Evolutionary conservation across 2,888 invertebrate species (phyloP), one percentile per base, ranked within the genome.

Genomic region (Cremastinae sp.): DNA sequence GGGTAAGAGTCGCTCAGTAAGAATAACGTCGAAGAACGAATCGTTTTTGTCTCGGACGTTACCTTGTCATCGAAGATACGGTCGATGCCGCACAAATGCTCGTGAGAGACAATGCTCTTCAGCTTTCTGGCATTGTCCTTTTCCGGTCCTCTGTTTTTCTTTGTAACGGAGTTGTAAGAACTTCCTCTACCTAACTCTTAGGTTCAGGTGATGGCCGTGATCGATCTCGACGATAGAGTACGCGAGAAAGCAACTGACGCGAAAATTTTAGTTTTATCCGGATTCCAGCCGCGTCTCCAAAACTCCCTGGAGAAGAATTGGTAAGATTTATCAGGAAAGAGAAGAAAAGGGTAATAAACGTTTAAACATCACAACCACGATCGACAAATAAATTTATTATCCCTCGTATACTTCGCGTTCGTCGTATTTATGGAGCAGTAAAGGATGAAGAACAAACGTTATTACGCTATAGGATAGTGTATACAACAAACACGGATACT

Each of bases 311-410:
- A n/a, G 4, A n/a, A n/a, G 22, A 51, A 22, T 47, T 45, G 5
- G 5, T 10, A 7, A 28, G 28, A 41, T 59, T 51, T 28, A 28
- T 68, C 2, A n/a, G 20, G 49, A 51, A 41, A 18, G 0, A 7
- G 18, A 18, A 28, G 28, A 28, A 65, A 39, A 28, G 49, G 39
- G 62, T 49, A 62, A 61, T 39, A 56, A 22, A 66, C 14, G 47
- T 59, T 45, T 14, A 62, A 58, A 51, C 20, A 72, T 43, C 62
- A 56, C 9, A n/a, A 64, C 49, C 20, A 62, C 61, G 56, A 56
- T 18, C 43, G 43, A 68, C 61, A 53, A 28, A 72, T 51, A 41
- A 43, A 65, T 70, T 68, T 62, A 49, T 62, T 49, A 59, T 56
- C 7, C 22, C 61, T 62, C 66, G 41, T 70, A 70, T n/a, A 70